Base-by-base conservation (phyloP, 2,888 invertebrate genomes). In the Stictocephala bisonia region DNA sequence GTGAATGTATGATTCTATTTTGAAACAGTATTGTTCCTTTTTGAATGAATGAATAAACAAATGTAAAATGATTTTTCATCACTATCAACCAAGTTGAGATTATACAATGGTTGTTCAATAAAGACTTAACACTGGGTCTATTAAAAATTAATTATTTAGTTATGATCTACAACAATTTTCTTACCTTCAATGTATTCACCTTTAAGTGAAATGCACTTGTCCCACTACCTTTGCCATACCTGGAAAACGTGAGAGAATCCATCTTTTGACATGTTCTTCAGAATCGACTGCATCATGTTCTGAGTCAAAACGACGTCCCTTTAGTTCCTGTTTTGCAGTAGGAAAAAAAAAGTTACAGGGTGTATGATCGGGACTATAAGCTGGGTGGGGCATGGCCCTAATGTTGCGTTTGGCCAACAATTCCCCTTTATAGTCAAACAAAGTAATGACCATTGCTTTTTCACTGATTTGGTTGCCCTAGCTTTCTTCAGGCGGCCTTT, bases 401-500 rank as follows among this genome's bases (percentile, higher is more conserved):
- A 44, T 15, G 44, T 44, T 44, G 9, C 44, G 15, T 44, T 44
- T 44, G 44, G 44, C 15, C 44, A 44, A 44, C 9, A n/a, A 44
- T 44, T 44, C 44, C 69, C 69, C 3, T n/a, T 29, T 26, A 53
- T 69, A 53, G 51, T 69, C 69, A 41, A 69, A 69, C 26, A n/a
- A n/a, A 53, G 69, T 69, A 53, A 69, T 53, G 53, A 53, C 69
- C 69, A 69, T 69, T 4, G 53, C 31, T 24, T 69, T 69, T 50
- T 41, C 9, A 51, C 50, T 2, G 69, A 69, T 29, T 69, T 67
- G 22, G 41, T 13, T 48, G 41, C 67, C 22, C 67, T 41, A 22
- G 48, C 41, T 27, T 67, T 66, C n/a, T 66, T 66, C n/a, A 40
- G 41, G 20, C 40, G 66, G 15, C 40, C 40, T 24, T 40, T 11